Base-by-base conservation (phyloP, 2,888 invertebrate genomes). In the Ptilodon capucinus region DNA sequence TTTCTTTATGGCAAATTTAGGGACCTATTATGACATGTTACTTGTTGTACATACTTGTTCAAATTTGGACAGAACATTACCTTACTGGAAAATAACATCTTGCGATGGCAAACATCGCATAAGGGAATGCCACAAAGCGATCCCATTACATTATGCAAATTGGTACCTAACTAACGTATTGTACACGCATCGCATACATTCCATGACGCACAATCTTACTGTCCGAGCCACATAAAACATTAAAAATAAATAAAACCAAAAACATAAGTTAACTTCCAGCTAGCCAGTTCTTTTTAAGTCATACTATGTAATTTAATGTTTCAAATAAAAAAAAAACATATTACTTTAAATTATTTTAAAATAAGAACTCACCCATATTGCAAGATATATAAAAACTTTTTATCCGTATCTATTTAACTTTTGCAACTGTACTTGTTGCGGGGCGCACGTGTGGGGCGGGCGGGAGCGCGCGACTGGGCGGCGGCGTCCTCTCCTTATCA, bases 391-490 rank as follows among this genome's bases (percentile, higher is more conserved):
- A 16, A 23, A 18, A 40, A 40, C 30, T 40, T 17, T 11, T n/a
- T 21, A n/a, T n/a, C n/a, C 4, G 11, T 17, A 17, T 11, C 1
- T 28, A 41, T 21, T 14, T 30, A 30, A 32, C 25, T 28, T 28
- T 28, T 11, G 21, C 11, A 18, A 17, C n/a, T 39, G 11, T 19
- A 28, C 23, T 44, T 42, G 16, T 39, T 44, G 40, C 48, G 39
- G 45, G 65, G 79, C 81, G 76, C 79, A 83, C 81, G 82, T 70
- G 68, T 69, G 60, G 80, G 86, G 86, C 85, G 89, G 86, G 86
- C 81, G 86, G 81, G 67, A 69, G 76, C 76, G 76, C 70, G 80
- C 86, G 87, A 86, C 89, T 86, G 82, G 71, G 64, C 78, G 84
- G 74, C 84, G 82, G 61, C 76, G 54, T 55, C 52, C 60, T 62